These are phyloP conservation scores for Halichondria panicea DNA, from an alignment of 37 sponge, comb jelly and placozoan genomes.

Conservation along the genomic window DNA sequence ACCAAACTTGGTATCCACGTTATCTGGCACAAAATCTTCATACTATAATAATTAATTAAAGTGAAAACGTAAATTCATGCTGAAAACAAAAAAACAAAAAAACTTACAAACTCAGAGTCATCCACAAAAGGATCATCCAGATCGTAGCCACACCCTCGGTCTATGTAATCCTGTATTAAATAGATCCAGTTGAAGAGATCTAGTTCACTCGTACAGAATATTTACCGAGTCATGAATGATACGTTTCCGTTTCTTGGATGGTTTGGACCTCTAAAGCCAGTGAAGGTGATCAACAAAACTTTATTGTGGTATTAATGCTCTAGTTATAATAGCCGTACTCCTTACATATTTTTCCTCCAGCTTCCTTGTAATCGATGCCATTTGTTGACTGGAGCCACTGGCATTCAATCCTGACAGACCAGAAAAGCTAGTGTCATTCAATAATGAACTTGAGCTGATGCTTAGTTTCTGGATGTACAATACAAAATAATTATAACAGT, in stretches of 20 bases:
- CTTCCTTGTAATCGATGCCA: constrained; percentile 64
- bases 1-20: constrained; percentile 81
- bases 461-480: too few species aligned
- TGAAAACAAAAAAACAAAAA: not conserved
- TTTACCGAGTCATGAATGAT: constrained; percentile 50
- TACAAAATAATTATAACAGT: too few species aligned
- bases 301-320: constrained; percentile 21
- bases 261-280: constrained; percentile 37
- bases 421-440: too few species aligned
- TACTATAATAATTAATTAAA: constrained; percentile 51
- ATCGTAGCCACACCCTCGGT: constrained; percentile 84
- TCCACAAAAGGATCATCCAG: constrained; percentile 82
- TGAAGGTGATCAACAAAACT: not conserved
- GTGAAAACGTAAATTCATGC: not conserved
- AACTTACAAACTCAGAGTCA: constrained; percentile 80
- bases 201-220: not conserved
- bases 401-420: constrained; percentile 16
- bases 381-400: constrained; percentile 27
- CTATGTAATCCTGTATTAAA: constrained; percentile 48
- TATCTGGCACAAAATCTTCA: constrained; percentile 81
- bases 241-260: constrained; percentile 50
- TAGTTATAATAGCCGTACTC: not conserved
- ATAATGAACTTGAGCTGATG: too few species aligned
- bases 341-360: constrained; percentile 90
- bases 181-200: not conserved